Conservation (phyloP, 1,140 invertebrate genomes). For the Drosophila sucinea region DNA sequence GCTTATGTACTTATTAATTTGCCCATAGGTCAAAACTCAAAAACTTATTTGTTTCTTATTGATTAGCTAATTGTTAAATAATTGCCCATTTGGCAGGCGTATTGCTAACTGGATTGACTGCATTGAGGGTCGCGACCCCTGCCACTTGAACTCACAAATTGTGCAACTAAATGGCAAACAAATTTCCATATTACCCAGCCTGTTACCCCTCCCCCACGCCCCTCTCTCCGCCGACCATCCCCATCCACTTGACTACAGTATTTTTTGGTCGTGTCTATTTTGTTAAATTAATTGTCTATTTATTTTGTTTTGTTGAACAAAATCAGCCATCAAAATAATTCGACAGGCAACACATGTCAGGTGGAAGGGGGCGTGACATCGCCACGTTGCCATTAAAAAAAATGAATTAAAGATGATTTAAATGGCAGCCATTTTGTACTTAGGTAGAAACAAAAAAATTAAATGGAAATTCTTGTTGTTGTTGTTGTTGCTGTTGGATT, state of each 20-base stretch:
- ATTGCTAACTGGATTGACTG: too few relatives aligned
- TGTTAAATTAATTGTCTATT: slow-evolving; percentile 78
- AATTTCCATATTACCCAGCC: too few relatives aligned
- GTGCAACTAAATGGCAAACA: too few relatives aligned
- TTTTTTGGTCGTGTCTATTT: slow-evolving; percentile 62
- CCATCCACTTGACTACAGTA: background rate
- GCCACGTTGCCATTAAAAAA: slow-evolving; percentile 7
- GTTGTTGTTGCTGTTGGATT: slow-evolving; percentile 46
- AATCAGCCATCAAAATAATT: slow-evolving; percentile 75
- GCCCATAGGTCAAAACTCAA: too few relatives aligned
- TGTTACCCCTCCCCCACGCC: background rate
- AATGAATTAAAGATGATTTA: slow-evolving; percentile 12
- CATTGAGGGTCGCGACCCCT: too few relatives aligned
- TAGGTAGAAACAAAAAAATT: background rate
- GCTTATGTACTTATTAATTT: too few relatives aligned
- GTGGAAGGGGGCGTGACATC: background rate
- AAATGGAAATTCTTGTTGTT: background rate
- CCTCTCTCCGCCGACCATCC: background rate
- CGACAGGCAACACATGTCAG: slow-evolving; percentile 72
- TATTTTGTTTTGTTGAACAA: slow-evolving; percentile 60
- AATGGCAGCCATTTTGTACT: slow-evolving; percentile 16
- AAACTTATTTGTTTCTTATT: too few relatives aligned
- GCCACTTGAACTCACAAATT: too few relatives aligned
- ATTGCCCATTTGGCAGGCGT: too few relatives aligned
- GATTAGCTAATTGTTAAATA: too few relatives aligned